A percentile compares a stretch with the other conserved stretches of the same genome.
Conservation (phyloP, 2,888 invertebrate genomes). For the Philereme vetulata region DNA sequence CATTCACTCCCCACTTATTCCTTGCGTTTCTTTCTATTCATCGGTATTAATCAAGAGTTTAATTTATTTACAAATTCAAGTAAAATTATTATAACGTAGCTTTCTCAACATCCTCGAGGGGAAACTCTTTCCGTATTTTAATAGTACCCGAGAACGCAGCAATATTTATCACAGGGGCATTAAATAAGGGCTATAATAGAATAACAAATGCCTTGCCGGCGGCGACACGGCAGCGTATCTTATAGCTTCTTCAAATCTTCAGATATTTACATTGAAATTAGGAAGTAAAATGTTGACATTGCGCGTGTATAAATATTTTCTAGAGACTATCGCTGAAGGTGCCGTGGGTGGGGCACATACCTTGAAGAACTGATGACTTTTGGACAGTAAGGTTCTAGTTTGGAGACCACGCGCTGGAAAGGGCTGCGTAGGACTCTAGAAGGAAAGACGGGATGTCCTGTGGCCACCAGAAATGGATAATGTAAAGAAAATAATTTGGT, state of each 20-base stretch:
- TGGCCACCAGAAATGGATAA: too few species aligned
- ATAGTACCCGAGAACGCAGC: conserved; percentile 54
- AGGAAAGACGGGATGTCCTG: too few species aligned
- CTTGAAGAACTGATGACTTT: too few species aligned
- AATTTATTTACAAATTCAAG: conserved; percentile 35
- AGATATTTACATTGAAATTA: conserved; percentile 17
- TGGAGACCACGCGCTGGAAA: too few species aligned
- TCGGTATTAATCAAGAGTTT: conserved; percentile 27
- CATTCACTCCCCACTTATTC: not conserved
- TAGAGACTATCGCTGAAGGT: too few species aligned
- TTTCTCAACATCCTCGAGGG: conserved; percentile 50
- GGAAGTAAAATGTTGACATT: conserved; percentile 1
- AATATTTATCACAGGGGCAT: conserved; percentile 68
- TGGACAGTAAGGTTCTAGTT: too few species aligned
- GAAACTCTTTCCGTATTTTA: conserved; percentile 65
- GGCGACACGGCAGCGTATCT: conserved; percentile 53
- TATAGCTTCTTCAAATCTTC: conserved; percentile 31
- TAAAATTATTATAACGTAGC: conserved; percentile 41
- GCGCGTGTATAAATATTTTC: too few species aligned
- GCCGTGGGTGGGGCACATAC: too few species aligned
- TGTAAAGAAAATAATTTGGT: too few species aligned
- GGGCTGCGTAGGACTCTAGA: too few species aligned
- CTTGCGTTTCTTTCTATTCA: conserved; percentile 3
- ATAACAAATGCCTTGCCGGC: conserved; percentile 62
- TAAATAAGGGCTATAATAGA: conserved; percentile 74